Percentiles rank a stretch among this genome's conserved stretches.
These are phyloP conservation scores for Zaprionus capensis DNA, from an alignment of 1,140 invertebrate species.

Conservation along the genomic window DNA sequence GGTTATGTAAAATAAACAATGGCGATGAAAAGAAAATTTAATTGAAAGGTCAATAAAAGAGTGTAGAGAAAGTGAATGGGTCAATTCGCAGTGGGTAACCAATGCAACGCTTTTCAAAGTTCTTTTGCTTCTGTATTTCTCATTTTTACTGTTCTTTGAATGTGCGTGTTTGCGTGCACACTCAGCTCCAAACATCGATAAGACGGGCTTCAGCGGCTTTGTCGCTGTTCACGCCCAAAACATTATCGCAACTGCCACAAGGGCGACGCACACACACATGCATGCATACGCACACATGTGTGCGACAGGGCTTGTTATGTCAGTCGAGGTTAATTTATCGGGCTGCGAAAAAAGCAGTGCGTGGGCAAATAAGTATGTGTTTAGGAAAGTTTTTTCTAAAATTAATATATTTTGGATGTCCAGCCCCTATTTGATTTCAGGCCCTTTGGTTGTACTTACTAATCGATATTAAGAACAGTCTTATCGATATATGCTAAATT, in stretches of 20 bases:
- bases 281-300: neutral
- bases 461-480: constrained; percentile 21
- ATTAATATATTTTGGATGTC: constrained; percentile 1
- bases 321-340: constrained; percentile 27
- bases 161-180: constrained; percentile 10
- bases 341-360: constrained; percentile 1
- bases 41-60: constrained; percentile 60
- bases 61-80: constrained; percentile 52
- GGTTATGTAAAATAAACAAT: constrained; percentile 52
- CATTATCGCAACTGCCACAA: constrained; percentile 41
- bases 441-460: neutral
- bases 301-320: constrained; percentile 8
- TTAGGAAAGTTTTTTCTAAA: constrained; percentile 6
- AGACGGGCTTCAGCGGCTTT: constrained; percentile 34
- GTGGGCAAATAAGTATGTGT: constrained; percentile 1
- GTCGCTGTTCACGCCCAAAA: constrained; percentile 46
- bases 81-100: constrained; percentile 37
- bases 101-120: constrained; percentile 24
- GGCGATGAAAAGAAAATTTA: constrained; percentile 31
- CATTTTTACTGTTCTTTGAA: constrained; percentile 22
- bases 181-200: constrained; percentile 27
- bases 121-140: constrained; percentile 35
- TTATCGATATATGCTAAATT: constrained; percentile 33
- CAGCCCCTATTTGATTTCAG: neutral
- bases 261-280: neutral